A percentile compares a stretch with the other conserved stretches of the same genome.
Evolutionary conservation across 2,888 invertebrate genomes (phyloP).

Genomic region (Coelopa pilipes): DNA sequence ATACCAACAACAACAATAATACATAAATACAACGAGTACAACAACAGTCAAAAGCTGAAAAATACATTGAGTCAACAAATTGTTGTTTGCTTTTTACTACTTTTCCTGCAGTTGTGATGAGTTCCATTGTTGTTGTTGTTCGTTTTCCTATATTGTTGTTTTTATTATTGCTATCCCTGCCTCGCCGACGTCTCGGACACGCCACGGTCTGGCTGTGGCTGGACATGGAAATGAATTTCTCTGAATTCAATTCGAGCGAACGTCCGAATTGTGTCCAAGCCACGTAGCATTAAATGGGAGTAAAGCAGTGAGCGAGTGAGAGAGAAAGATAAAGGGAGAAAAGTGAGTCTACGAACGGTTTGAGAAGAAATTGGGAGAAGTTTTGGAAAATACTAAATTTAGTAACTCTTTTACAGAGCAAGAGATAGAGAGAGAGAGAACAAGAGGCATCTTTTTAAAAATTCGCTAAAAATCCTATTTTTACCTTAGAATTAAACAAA

Average conservation of each 20-base stretch:
- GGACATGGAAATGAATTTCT: constrained; percentile 31
- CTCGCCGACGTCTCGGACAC: constrained; percentile 30
- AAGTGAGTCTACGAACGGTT: not conserved
- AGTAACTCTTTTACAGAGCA: not conserved
- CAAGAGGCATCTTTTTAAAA: not conserved
- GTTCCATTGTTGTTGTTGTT: not conserved
- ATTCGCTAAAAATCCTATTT: not conserved
- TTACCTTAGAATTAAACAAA: not conserved
- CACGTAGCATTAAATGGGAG: not conserved
- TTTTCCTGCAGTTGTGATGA: constrained; percentile 37
- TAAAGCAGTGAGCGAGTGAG: not conserved
- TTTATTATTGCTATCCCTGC: constrained; percentile 1
- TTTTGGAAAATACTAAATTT: not conserved
- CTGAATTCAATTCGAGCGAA: constrained; percentile 29
- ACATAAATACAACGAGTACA: constrained; percentile 8
- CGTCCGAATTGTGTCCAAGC: constrained; percentile 17
- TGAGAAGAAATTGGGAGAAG: no score
- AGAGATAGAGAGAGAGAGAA: not conserved
- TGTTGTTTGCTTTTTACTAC: constrained; percentile 43
- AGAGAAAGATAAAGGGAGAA: not conserved
- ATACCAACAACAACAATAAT: no score
- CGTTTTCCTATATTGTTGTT: no score
- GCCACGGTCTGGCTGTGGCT: not conserved
- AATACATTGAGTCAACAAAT: constrained; percentile 62
- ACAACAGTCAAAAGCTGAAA: not conserved